phyloP scores from a whole-genome alignment of 2,888 invertebrate genomes.

The Sialis fuliginosa region DNA sequence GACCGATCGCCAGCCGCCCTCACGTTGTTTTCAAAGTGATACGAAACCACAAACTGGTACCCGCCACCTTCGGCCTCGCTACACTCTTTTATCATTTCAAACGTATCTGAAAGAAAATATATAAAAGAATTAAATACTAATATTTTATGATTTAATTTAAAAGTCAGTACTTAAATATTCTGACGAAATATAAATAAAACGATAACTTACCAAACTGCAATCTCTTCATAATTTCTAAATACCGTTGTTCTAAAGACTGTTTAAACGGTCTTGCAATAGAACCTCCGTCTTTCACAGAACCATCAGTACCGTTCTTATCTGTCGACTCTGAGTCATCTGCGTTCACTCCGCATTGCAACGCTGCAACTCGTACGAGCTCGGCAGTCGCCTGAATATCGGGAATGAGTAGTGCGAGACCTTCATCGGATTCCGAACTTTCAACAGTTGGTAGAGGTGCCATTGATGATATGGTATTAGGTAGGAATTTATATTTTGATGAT shows the following conservation, averaged over 20 bases:
- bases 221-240: slow-evolving; percentile 73
- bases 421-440: slow-evolving; percentile 51
- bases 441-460: neutral
- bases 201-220: slow-evolving; percentile 62
- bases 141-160: neutral
- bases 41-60: slow-evolving; percentile 69
- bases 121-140: neutral
- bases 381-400: slow-evolving; percentile 76
- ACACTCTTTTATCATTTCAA: slow-evolving; percentile 77
- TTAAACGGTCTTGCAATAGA: slow-evolving; percentile 30
- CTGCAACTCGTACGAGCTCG: slow-evolving; percentile 28
- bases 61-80: slow-evolving; percentile 47
- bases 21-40: slow-evolving; percentile 79
- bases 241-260: slow-evolving; percentile 51
- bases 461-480: neutral
- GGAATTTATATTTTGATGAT: slow-evolving; percentile 10
- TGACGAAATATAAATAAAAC: slow-evolving; percentile 2
- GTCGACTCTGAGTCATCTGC: neutral
- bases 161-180: neutral
- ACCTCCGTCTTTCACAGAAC: slow-evolving; percentile 16
- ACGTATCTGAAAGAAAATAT: slow-evolving; percentile 46
- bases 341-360: slow-evolving; percentile 3
- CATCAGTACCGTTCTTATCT: neutral
- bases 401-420: slow-evolving; percentile 73
- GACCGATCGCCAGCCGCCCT: slow-evolving; percentile 72